Conservation (phyloP, 2,797 vertebrate genomes). For the Sitta carolinensis region DNA sequence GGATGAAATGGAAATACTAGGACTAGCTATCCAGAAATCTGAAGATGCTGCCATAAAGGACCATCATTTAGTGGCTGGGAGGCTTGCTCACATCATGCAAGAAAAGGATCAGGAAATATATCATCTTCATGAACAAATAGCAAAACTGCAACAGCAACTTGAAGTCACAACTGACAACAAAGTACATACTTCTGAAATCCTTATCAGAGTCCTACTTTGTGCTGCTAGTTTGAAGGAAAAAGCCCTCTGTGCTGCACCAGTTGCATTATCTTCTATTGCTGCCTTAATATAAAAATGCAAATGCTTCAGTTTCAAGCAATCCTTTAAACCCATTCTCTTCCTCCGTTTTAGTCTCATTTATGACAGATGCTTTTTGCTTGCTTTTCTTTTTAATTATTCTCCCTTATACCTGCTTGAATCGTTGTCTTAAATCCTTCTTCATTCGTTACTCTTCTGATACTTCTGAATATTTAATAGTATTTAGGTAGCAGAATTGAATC, state of each 20-base stretch:
- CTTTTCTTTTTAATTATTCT: neutral
- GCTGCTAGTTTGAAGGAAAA: neutral
- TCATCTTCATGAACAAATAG: slow-evolving; percentile 87
- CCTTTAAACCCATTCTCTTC: neutral
- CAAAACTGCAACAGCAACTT: slow-evolving; percentile 84
- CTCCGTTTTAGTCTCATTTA: neutral
- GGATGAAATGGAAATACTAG: slow-evolving; percentile 77
- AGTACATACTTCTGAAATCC: slow-evolving; percentile 73
- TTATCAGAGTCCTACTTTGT: neutral
- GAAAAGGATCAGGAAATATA: slow-evolving; percentile 90
- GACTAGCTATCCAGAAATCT: slow-evolving; percentile 65
- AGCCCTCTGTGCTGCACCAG: fast-evolving
- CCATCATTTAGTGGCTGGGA: slow-evolving; percentile 81
- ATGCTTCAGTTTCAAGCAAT: neutral
- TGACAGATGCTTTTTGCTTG: neutral
- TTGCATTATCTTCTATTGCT: neutral
- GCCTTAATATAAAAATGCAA: neutral
- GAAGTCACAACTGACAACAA: slow-evolving; percentile 85
- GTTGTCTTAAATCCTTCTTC: neutral
- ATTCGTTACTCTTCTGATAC: neutral
- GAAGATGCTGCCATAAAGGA: slow-evolving; percentile 70
- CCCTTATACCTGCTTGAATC: neutral
- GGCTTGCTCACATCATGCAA: slow-evolving; percentile 86
- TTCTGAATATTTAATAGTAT: neutral
- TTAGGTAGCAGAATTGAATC: neutral